phyloP scores from a whole-genome alignment of 2,888 invertebrate genomes.

The Trisateles emortualis region DNA sequence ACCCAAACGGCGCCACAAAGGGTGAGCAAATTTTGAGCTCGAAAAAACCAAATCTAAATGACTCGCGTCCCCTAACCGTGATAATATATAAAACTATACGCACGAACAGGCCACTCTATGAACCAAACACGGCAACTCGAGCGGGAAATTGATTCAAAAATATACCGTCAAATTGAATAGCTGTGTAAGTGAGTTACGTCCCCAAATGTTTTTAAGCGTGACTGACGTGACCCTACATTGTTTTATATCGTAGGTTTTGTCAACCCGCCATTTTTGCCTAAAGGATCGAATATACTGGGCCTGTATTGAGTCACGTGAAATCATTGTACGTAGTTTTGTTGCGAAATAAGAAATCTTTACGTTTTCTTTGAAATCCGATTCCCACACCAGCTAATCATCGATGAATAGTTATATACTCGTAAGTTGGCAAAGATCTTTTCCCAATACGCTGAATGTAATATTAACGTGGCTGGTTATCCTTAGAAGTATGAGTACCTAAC shows the following conservation, averaged over 20 bases:
- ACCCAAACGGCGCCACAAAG: constrained; percentile 6
- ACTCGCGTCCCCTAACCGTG: constrained; percentile 38
- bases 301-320: not conserved
- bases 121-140: constrained; percentile 56
- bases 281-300: not conserved
- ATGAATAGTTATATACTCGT: no score
- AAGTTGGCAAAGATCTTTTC: no score
- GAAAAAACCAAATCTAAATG: constrained; percentile 37
- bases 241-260: constrained; percentile 25
- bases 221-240: constrained; percentile 21
- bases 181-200: constrained; percentile 53
- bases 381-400: no score
- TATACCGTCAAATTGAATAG: constrained; percentile 68
- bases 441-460: no score
- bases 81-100: constrained; percentile 64
- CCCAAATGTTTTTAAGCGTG: constrained; percentile 27
- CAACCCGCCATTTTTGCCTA: constrained; percentile 46
- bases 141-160: constrained; percentile 73
- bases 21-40: constrained; percentile 11
- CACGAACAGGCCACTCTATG: constrained; percentile 59
- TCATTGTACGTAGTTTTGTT: not conserved
- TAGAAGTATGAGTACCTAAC: no score
- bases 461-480: no score
- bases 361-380: no score
- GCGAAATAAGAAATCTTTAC: not conserved